A percentile compares a stretch with the other conserved stretches of the same genome.
phyloP scores from a whole-genome alignment of 1,140 invertebrate species.

The Cepaea nemoralis region DNA sequence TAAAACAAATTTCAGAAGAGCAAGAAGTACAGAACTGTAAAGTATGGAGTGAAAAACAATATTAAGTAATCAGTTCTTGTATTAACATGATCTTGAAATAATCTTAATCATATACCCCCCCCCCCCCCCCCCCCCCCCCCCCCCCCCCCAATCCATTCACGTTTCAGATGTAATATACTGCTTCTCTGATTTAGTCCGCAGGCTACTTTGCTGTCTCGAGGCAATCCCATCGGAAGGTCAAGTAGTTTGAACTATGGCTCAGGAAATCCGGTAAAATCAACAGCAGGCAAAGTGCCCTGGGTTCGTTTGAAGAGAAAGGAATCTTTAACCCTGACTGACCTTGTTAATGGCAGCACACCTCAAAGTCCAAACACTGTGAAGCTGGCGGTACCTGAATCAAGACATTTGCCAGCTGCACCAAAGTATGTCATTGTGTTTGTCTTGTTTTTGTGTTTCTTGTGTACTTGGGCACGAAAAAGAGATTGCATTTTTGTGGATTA shows the following conservation, averaged over 20 bases:
- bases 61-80: too few relatives aligned
- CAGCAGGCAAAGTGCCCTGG: constrained; percentile 32
- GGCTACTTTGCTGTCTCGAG: background rate
- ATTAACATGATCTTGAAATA: too few relatives aligned
- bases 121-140: too few relatives aligned
- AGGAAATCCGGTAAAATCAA: constrained; percentile 24
- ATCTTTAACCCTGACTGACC: constrained; percentile 16
- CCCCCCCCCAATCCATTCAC: too few relatives aligned
- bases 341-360: constrained; percentile 5
- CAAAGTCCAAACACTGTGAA: constrained; percentile 39
- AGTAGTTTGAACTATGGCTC: constrained; percentile 37
- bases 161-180: too few relatives aligned
- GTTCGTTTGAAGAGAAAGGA: constrained; percentile 33
- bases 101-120: too few relatives aligned
- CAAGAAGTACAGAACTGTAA: too few relatives aligned
- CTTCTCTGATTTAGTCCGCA: background rate
- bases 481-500: too few relatives aligned
- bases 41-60: too few relatives aligned
- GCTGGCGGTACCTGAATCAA: constrained; percentile 17
- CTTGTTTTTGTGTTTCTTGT: background rate
- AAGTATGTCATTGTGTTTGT: constrained; percentile 19
- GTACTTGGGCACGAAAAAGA: too few relatives aligned
- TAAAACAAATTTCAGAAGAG: too few relatives aligned
- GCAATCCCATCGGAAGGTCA: constrained; percentile 20
- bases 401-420: constrained; percentile 14